Base-by-base conservation (phyloP, 2,888 invertebrate species). In the Perizoma flavofasciatum region DNA sequence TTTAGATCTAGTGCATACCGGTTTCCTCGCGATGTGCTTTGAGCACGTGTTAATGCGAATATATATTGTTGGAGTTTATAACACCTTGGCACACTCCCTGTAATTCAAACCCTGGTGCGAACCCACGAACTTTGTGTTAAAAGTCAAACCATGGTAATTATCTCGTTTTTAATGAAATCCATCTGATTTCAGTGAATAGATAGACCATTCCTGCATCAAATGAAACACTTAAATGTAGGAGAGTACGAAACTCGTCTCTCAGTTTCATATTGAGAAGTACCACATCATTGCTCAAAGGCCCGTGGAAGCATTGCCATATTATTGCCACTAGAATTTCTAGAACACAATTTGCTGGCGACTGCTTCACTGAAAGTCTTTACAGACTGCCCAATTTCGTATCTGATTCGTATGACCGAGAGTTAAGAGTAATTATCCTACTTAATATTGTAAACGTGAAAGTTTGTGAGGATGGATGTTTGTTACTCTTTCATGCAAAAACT, bases 271-370 rank as follows among this genome's bases (percentile, higher is more conserved):
- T 49, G 56, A 61, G 49, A 44, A n/a, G 43, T 48, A 51, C 39
- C 46, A 48, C 46, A 56, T 49, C 55, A 41, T 46, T 52, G 57
- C 53, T 53, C 60, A 60, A 60, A 60, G 55, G 55, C 48, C 37
- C 59, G 40, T 48, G 39, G 32, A 44, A 55, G 41, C 59, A 64
- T 59, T 50, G 52, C 62, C 49, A 57, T 60, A 61, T 70, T 76
- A 78, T 78, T 78, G 72, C 73, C 68, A 70, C 76, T 75, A 72
- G 66, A 74, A 66, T 64, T 63, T 66, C 39, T 48, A 41, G 34
- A 50, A 52, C 33, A 50, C 41, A 48, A 11, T 8, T 32, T 50
- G 11, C 46, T 53, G 48, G 9, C 6, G 37, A 33, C 50, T 56
- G 34, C 56, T 46, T 39, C 44, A 43, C 39, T 45, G 39, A 41